Percentiles rank a stretch among this genome's conserved stretches.
Conservation (phyloP, 2,888 invertebrate genomes). For the Ennomos erosarius region DNA sequence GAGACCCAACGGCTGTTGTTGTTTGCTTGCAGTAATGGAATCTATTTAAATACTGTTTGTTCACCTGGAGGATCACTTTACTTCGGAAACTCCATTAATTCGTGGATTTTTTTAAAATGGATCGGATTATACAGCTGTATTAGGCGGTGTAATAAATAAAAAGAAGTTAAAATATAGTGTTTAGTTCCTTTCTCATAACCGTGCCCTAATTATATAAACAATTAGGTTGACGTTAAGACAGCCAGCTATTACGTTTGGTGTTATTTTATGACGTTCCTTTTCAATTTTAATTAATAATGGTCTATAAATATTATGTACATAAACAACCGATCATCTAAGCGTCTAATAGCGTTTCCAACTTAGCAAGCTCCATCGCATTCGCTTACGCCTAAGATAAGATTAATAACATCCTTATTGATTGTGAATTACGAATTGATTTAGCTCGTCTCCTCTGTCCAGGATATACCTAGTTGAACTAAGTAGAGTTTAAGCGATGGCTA, state of each 20-base stretch:
- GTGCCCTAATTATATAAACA: too few relatives aligned
- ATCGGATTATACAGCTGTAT: too few relatives aligned
- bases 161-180: too few relatives aligned
- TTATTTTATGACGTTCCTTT: neutral
- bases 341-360: neutral
- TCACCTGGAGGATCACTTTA: neutral
- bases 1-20: neutral
- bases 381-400: neutral
- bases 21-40: slow-evolving; percentile 2
- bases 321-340: neutral
- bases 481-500: slow-evolving; percentile 37
- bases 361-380: neutral
- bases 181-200: too few relatives aligned
- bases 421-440: slow-evolving; percentile 21
- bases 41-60: slow-evolving; percentile 3
- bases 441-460: slow-evolving; percentile 4
- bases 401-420: slow-evolving; percentile 4
- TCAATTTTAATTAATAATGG: too few relatives aligned
- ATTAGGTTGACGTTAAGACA: too few relatives aligned
- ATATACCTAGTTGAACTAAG: slow-evolving; percentile 28
- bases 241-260: neutral
- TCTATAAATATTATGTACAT: too few relatives aligned
- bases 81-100: neutral
- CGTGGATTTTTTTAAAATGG: too few relatives aligned
- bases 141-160: too few relatives aligned